Base-by-base conservation (phyloP, 1,140 invertebrate species). In the Caenorhabditis brenneri region DNA sequence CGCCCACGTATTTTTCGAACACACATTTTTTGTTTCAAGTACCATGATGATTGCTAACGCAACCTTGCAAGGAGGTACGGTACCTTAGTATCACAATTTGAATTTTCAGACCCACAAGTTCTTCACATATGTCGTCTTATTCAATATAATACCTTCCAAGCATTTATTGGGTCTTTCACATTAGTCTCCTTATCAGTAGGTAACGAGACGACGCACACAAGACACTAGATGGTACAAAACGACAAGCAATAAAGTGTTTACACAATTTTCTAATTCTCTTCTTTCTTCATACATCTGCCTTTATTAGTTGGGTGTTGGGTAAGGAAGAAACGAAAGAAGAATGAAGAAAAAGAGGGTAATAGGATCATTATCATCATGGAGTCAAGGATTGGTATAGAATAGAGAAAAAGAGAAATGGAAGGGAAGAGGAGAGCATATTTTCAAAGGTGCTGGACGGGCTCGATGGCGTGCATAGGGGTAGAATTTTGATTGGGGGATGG, bases 111-210 rank as follows among this genome's bases (percentile, higher is more conserved):
- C 48, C 48, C 48, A 19, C 16, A 51, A 7, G 48, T n/a, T 51
- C 48, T 51, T 16, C 3, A 51, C 4, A 7, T 51, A 10, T 16
- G 10, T 4, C 19, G 10, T 51, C 48, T 51, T 27, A 55, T 10
- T 12, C 24, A 10, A 19, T 74, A 33, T 22, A 42, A 74, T 74
- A 36, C 65, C n/a, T 42, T 74, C 36, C 65, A 74, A 74, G 65
- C 65, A 42, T 74, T 74, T 42, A 74, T 74, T 74, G 36, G 65
- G 65, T 46, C 65, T 74, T 74, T 74, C 65, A 74, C 65, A 74
- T 74, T 74, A 15, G 65, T 15, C 16, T 24, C 19, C 12, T 74
- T 74, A 74, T 74, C 65, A 74, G 65, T 74, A 65, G 22, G 22
- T 55, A 51, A 51, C 48, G n/a, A 15, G 53, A 55, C 49, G 49